Evolutionary conservation across 2,113 vertebrate species (phyloP).

Genomic region (Pluvianellus socialis): DNA sequence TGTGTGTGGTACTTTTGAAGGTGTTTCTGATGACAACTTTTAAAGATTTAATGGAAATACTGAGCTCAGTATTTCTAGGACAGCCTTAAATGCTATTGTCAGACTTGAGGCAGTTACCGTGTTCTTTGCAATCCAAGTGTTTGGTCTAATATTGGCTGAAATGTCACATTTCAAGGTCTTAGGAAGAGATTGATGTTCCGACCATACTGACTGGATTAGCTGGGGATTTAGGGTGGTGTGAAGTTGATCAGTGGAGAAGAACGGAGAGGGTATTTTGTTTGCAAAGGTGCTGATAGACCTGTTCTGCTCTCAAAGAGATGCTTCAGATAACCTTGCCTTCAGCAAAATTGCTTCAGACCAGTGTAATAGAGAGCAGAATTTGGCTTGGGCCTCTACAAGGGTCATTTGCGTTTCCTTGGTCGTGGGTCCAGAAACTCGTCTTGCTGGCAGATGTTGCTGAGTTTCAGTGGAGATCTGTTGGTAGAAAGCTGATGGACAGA

Average conservation of each 20-base stretch:
- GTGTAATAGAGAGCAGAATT: neutral
- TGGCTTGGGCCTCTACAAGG: neutral
- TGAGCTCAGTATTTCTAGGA: neutral
- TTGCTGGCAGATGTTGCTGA: neutral
- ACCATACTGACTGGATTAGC: constrained; percentile 8
- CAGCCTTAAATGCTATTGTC: neutral
- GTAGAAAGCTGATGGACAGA: neutral
- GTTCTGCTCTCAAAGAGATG: neutral
- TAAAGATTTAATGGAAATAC: neutral
- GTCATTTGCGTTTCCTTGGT: neutral
- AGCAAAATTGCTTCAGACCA: neutral
- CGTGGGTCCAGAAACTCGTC: neutral
- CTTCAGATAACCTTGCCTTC: neutral
- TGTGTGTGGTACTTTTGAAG: neutral
- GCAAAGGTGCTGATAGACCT: neutral
- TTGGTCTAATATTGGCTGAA: constrained; percentile 27
- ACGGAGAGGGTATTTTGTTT: neutral
- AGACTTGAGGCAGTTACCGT: neutral
- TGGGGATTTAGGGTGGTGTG: neutral
- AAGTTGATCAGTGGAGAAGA: neutral
- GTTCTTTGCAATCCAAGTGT: neutral
- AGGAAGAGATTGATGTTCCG: constrained; percentile 4
- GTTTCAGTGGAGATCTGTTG: neutral
- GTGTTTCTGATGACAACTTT: neutral
- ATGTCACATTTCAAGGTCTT: neutral